A percentile compares a stretch with the other conserved stretches of the same genome.
Evolutionary conservation across 1,140 invertebrate genomes (phyloP).

Genomic region (Leptestheria dahalacensis): DNA sequence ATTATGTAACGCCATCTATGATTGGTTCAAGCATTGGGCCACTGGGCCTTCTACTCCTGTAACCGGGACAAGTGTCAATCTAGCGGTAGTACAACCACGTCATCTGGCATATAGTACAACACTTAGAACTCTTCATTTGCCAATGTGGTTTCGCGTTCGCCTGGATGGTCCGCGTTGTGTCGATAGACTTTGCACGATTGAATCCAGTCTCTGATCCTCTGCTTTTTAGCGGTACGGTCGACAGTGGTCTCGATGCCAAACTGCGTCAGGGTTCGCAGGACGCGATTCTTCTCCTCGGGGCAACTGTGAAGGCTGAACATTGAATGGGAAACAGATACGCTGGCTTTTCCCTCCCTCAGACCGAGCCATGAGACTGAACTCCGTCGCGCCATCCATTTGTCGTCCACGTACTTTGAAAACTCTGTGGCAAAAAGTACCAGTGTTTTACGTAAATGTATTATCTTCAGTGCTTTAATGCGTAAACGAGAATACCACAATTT

Average conservation of each 20-base stretch:
- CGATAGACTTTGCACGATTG: conserved; percentile 62
- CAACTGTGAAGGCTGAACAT: conserved; percentile 81
- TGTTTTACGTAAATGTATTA: no score
- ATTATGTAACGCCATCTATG: no score
- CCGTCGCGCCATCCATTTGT: conserved; percentile 15
- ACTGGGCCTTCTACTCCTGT: no score
- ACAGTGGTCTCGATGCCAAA: conserved; percentile 73
- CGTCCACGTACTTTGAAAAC: conserved; percentile 10
- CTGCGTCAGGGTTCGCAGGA: conserved; percentile 55
- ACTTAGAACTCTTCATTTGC: background rate
- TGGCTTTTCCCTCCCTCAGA: background rate
- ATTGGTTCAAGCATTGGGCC: no score
- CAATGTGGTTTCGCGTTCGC: background rate
- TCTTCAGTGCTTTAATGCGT: no score
- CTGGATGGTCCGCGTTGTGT: conserved; percentile 3
- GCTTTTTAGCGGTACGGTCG: conserved; percentile 61
- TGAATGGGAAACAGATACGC: conserved; percentile 42
- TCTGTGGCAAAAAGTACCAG: no score
- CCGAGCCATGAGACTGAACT: background rate
- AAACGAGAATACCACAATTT: no score
- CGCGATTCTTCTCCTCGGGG: conserved; percentile 65
- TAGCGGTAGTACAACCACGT: no score
- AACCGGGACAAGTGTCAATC: no score
- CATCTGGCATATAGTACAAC: no score
- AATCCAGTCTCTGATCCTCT: conserved; percentile 72